These are phyloP conservation scores for Amazona finschi DNA, from an alignment of 2,797 vertebrate species.

Conservation along the genomic window DNA sequence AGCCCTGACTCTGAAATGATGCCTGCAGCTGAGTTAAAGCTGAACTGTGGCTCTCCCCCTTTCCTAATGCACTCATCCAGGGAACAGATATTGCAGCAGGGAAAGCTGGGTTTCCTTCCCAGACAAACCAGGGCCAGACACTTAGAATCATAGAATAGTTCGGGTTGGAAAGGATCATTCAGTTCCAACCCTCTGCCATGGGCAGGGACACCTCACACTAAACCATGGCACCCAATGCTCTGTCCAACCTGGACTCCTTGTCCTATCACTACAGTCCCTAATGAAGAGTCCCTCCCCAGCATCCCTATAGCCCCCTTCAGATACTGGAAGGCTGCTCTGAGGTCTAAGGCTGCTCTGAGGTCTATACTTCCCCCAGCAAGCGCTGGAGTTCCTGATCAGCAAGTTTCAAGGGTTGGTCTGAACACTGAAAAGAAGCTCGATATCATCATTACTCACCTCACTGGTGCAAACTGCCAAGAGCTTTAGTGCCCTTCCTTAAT, in stretches of 20 bases:
- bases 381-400: not conserved
- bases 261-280: too few relatives aligned
- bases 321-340: too few relatives aligned
- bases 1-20: not conserved
- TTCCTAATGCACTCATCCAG: not conserved
- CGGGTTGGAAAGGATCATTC: too few relatives aligned
- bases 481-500: not conserved
- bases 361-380: not conserved
- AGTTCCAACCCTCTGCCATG: too few relatives aligned
- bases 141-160: too few relatives aligned
- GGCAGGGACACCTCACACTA: too few relatives aligned
- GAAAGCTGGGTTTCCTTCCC: not conserved
- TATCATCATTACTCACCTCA: not conserved
- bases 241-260: too few relatives aligned
- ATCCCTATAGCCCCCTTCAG: too few relatives aligned
- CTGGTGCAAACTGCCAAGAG: not conserved
- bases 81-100: not conserved
- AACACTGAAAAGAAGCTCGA: not conserved
- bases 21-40: not conserved
- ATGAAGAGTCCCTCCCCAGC: too few relatives aligned
- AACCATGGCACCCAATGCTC: too few relatives aligned
- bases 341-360: too few relatives aligned
- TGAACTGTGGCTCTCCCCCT: not conserved
- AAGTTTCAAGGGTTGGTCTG: not conserved
- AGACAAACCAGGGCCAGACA: not conserved